Evolutionary conservation across 2,888 invertebrate genomes (phyloP), one percentile per base, ranked within the genome.

Genomic region (Nemotelus nigrinus): DNA sequence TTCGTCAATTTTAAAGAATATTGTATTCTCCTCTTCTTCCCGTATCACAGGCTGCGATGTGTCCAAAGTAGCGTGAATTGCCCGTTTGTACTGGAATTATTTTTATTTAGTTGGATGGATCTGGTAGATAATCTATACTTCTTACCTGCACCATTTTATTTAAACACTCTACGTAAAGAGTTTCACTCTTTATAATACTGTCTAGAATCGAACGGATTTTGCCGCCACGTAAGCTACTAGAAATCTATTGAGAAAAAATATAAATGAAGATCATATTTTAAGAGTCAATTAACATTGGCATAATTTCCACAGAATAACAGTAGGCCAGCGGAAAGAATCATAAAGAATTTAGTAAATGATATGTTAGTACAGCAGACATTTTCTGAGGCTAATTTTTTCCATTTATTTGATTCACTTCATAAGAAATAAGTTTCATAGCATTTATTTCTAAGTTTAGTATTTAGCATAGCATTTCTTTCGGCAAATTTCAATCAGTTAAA

Each of bases 1-100:
- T 83, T 97, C 96, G 1, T 96, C 94, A 86, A 97, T 96, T 88
- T 96, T 96, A 86, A 94, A 96, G 88, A 97, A 97, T 85, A 97
- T 97, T 5, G 94, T 93, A 81, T 93, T 93, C 85, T 96, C 94
- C 85, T 97, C 97, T 80, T 95, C 94, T 84, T 94, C 92, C 1
- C 94, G 92, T 83, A 97, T 94, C 79, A 97, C 94, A 65, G 96
- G 96, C 86, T 96, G 96, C 7, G 96, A 96, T 77, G 96, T 95
- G 67, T 92, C 92, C 80, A 95, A 88, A 8, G 96, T 95, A 67
- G 96, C 94, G 86, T 95, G 94, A 82, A 97, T 93, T 41, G 95
- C 96, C 85, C 95, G 95, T 93, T 96, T 96, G 84, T 96, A 97
- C 95, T 25, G 25, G 25, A 25, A 25, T 25, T 25, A 25, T 25